A percentile compares a stretch with the other conserved stretches of the same genome.
These are phyloP conservation scores for Sminthopsis crassicaudata DNA, from an alignment of 2,113 vertebrate species.

Conservation along the genomic window DNA sequence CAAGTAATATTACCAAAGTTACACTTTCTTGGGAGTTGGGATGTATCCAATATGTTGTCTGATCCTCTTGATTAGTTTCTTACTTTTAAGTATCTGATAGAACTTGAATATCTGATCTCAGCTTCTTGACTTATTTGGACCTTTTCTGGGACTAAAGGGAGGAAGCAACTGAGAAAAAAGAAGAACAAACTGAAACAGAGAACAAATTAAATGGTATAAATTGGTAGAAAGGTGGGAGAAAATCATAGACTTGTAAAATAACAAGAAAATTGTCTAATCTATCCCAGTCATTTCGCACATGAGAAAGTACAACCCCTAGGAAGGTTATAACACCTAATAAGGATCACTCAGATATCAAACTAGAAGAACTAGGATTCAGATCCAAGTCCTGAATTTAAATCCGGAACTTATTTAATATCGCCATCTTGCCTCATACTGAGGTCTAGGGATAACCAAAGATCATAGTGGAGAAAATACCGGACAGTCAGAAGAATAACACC, in stretches of 20 bases:
- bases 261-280: not conserved
- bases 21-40: constrained; percentile 33
- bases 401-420: not conserved
- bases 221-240: not conserved
- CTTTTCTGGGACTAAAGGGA: constrained; percentile 15
- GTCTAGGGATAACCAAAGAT: not conserved
- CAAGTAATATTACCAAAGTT: constrained; percentile 6
- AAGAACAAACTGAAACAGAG: not conserved
- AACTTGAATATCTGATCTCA: constrained; percentile 15
- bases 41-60: not conserved
- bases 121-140: constrained; percentile 24
- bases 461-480: not conserved
- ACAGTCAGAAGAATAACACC: not conserved
- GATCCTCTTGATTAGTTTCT: constrained; percentile 1
- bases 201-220: not conserved
- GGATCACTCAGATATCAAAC: not conserved
- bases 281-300: not conserved
- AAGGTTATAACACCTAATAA: not conserved
- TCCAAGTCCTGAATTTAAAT: not conserved
- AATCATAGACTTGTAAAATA: not conserved
- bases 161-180: not conserved
- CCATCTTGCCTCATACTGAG: not conserved
- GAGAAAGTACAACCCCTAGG: not conserved
- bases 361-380: not conserved
- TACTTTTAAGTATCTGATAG: not conserved